Percentiles rank a stretch among this genome's conserved stretches.
These are phyloP conservation scores for Forbesichthys agassizii DNA, from an alignment of 2,113 vertebrate genomes.

Conservation along the genomic window DNA sequence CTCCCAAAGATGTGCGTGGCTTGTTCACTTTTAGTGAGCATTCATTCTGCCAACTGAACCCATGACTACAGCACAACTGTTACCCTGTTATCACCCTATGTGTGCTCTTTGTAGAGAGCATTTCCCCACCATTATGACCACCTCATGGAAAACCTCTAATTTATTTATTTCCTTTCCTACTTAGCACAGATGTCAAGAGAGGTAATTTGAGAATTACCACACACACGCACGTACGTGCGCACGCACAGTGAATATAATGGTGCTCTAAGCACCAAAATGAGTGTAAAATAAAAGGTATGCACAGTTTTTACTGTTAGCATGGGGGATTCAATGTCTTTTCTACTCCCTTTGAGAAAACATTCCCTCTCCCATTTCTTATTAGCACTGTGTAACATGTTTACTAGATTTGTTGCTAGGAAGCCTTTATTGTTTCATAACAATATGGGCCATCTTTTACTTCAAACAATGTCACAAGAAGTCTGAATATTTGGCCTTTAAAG, in stretches of 20 bases:
- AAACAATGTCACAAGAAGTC: conserved; percentile 12
- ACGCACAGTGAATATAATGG: not conserved
- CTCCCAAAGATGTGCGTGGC: too few species aligned
- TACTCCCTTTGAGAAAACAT: not conserved
- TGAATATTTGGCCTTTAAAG: not conserved
- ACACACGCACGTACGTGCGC: conserved; percentile 11
- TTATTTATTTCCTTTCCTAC: conserved; percentile 57
- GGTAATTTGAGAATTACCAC: conserved; percentile 44
- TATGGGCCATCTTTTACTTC: conserved; percentile 19
- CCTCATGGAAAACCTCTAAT: conserved; percentile 44
- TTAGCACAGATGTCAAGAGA: conserved; percentile 26
- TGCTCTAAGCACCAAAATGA: not conserved
- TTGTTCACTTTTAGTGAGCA: too few species aligned
- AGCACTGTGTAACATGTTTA: not conserved
- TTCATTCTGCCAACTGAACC: too few species aligned
- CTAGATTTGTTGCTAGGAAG: conserved; percentile 6
- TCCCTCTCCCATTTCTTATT: not conserved
- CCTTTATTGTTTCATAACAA: conserved; percentile 3
- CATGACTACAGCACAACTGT: too few species aligned
- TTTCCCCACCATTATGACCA: not conserved
- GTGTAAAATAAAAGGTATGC: not conserved
- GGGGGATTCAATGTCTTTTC: conserved; percentile 5
- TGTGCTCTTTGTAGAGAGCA: too few species aligned
- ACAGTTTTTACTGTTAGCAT: not conserved
- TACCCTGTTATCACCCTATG: too few species aligned